phyloP scores from a whole-genome alignment of 2,113 vertebrate species.

The Peromyscus polionotus region DNA sequence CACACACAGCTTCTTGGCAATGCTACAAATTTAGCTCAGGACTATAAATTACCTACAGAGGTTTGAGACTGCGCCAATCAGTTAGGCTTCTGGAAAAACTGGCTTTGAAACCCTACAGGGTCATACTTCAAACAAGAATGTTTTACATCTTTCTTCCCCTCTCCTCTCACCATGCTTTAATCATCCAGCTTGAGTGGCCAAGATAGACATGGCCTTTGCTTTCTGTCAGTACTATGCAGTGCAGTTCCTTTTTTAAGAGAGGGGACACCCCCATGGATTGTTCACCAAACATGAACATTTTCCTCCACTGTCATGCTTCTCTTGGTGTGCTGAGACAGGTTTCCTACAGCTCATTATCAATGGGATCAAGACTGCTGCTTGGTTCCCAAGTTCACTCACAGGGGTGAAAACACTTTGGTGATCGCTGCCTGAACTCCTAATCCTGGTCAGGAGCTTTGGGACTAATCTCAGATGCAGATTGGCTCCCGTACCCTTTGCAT shows the following conservation, averaged over 20 bases:
- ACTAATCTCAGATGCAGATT: not conserved
- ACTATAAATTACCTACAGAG: conserved; percentile 63
- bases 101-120: conserved; percentile 61
- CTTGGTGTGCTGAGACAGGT: not conserved
- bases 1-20: conserved; percentile 34
- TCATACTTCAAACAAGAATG: conserved; percentile 53
- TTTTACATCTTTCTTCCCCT: conserved; percentile 37
- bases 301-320: not conserved
- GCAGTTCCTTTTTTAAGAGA: not conserved
- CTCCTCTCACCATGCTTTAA: not conserved
- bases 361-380: not conserved
- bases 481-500: not conserved
- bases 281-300: not conserved
- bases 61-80: conserved; percentile 72
- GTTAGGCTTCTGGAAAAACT: conserved; percentile 72
- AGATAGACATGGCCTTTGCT: not conserved
- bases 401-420: not conserved
- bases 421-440: conserved; percentile 23
- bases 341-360: not conserved
- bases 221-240: not conserved
- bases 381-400: not conserved
- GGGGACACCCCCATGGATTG: not conserved
- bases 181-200: not conserved
- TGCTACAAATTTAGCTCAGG: not conserved
- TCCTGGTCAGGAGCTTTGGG: conserved; percentile 40